phyloP scores from a whole-genome alignment of 2,888 invertebrate species.

The Julus scandinavius region DNA sequence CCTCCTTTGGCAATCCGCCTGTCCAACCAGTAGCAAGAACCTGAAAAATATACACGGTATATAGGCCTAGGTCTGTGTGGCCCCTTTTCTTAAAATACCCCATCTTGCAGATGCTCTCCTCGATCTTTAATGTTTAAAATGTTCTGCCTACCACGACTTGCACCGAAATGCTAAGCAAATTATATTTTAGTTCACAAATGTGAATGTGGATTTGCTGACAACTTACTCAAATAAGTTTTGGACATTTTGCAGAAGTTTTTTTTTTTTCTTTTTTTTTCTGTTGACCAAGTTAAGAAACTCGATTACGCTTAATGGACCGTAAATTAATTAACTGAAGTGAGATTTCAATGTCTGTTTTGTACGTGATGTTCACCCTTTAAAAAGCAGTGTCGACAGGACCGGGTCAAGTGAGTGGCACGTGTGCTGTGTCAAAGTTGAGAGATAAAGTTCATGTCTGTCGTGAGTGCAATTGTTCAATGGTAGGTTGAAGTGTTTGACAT shows the following conservation, averaged over 20 bases:
- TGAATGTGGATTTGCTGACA: constrained; percentile 29
- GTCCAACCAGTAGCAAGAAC: constrained; percentile 48
- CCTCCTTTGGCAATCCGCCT: constrained; percentile 33
- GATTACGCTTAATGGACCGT: constrained; percentile 14
- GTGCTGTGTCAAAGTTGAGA: constrained; percentile 39
- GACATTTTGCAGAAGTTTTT: background rate
- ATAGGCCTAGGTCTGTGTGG: constrained; percentile 51
- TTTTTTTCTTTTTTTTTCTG: background rate
- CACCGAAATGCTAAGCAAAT: background rate
- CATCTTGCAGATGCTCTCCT: constrained; percentile 38
- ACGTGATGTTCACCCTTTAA: constrained; percentile 19
- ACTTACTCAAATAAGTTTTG: background rate
- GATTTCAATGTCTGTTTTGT: constrained; percentile 34
- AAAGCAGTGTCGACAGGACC: constrained; percentile 11
- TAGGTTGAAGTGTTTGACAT: constrained; percentile 31
- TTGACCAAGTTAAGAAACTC: background rate
- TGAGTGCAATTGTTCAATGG: constrained; percentile 27
- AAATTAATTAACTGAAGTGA: constrained; percentile 24
- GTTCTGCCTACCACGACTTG: background rate
- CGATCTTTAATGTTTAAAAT: constrained; percentile 26
- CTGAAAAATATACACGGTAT: constrained; percentile 35
- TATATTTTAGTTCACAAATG: background rate
- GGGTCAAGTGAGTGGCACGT: constrained; percentile 42
- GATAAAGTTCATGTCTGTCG: constrained; percentile 26
- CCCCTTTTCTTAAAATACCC: constrained; percentile 45